Evolutionary conservation across 2,113 vertebrate genomes (phyloP), one percentile per base, ranked within the genome.

Genomic region (Syngnathus typhle): DNA sequence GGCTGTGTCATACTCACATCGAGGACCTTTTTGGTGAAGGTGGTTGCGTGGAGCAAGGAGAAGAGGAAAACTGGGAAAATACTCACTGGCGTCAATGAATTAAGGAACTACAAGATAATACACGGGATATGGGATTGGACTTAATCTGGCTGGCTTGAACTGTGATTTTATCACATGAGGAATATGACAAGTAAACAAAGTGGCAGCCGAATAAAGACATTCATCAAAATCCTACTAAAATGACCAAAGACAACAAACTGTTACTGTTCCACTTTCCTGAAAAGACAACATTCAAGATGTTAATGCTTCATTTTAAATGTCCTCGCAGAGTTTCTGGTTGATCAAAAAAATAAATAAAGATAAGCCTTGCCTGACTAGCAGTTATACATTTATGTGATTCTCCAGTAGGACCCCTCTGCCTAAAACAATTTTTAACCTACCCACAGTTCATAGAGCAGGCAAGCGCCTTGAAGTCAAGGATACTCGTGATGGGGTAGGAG

Each of bases 401-500:
- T 18, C 15, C 15, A 47, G 7, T 18, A 18, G 6, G 13, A 6
- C 15, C 6, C 15, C 44, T 47, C 44, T 47, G 44, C 44, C 44
- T 18, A 6, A 16, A 47, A 15, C 15, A 47, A 47, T 47, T 16
- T 16, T 47, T 18, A 47, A 47, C 44, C 49, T 7, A 52, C 19
- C 27, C 9, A 10, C 19, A 52, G 49, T n/a, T 21, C 49, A 52
- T 21, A 19, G 47, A 7, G 47, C 54, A 56, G 55, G 12, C 55
- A 32, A 32, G 54, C 6, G 18, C 16, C 6, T 19, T 49, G 47
- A 49, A 54, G 9, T 56, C 12, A 83, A 88, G 95, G 96, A 99
- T 99, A 98, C 95, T 98, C 52, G 97, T 98, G 79, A 99, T 95
- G 39, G 97, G 97, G 78, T 98, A 94, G 60, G 97, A 98, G 88